A percentile compares a stretch with the other conserved stretches of the same genome.
Conservation (phyloP, 2,888 invertebrate species). For the Brachypalpus laphriformis region DNA sequence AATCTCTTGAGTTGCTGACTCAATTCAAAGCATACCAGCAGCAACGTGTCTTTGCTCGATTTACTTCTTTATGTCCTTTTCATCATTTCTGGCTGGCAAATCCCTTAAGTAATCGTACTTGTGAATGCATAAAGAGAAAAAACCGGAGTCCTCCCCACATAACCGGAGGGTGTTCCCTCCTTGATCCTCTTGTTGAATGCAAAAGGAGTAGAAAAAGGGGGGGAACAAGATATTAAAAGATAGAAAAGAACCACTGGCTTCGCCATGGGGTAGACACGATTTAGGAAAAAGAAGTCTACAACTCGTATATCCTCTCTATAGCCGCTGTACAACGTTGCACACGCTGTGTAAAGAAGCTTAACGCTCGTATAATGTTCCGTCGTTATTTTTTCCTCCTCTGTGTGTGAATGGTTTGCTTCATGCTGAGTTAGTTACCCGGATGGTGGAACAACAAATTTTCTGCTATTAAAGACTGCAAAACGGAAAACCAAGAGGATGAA, state of each 20-base stretch:
- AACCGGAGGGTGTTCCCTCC: background rate
- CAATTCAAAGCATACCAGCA: constrained; percentile 49
- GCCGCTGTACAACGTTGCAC: constrained; percentile 23
- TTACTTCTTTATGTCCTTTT: constrained; percentile 71
- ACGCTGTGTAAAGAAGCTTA: constrained; percentile 62
- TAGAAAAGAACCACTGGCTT: constrained; percentile 26
- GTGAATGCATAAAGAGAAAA: constrained; percentile 47
- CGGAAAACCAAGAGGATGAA: constrained; percentile 7
- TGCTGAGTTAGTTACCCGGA: constrained; percentile 56
- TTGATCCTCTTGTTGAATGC: constrained; percentile 67
- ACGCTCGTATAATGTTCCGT: constrained; percentile 65
- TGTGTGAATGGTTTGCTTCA: constrained; percentile 57
- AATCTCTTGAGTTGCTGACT: constrained; percentile 65
- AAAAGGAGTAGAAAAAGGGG: constrained; percentile 24
- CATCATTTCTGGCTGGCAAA: constrained; percentile 73
- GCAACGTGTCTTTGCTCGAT: constrained; percentile 67
- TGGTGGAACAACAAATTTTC: constrained; percentile 58
- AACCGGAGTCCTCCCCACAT: background rate
- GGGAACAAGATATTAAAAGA: constrained; percentile 15
- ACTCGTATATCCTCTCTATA: background rate
- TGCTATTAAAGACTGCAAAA: constrained; percentile 32
- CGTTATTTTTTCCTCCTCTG: constrained; percentile 54
- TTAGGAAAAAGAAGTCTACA: background rate
- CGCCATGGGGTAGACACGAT: constrained; percentile 40
- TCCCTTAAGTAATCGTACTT: constrained; percentile 74